These are phyloP conservation scores for Todus mexicanus DNA, from an alignment of 2,797 vertebrate genomes.

Conservation along the genomic window DNA sequence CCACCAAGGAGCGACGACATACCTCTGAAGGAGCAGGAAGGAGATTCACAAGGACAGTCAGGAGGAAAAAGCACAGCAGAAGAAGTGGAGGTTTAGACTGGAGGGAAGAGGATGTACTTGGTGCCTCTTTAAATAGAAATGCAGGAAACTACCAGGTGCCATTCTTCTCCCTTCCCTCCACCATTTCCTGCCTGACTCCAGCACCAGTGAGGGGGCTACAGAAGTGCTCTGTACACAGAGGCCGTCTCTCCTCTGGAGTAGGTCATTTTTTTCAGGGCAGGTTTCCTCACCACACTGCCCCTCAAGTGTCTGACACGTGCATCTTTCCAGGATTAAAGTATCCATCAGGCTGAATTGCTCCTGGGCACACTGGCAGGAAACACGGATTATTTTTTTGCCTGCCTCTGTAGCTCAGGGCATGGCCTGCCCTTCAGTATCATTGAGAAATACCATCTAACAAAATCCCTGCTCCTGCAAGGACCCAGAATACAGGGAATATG, in stretches of 20 bases:
- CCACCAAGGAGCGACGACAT: not conserved
- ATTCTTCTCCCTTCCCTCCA: not conserved
- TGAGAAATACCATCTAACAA: not conserved
- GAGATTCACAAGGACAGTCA: not conserved
- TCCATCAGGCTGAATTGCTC: not conserved
- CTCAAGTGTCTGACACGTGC: not conserved
- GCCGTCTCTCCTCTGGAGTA: accelerated
- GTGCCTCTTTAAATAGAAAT: constrained; percentile 32
- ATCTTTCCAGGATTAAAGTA: not conserved
- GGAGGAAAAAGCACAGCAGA: not conserved
- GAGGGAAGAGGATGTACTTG: not conserved
- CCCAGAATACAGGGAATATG: not conserved
- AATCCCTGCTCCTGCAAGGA: not conserved
- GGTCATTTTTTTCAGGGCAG: not conserved
- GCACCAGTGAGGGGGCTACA: not conserved
- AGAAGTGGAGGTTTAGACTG: not conserved
- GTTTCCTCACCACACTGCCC: not conserved
- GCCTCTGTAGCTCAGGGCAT: not conserved
- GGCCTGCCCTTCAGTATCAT: not conserved
- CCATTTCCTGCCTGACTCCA: not conserved
- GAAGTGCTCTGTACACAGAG: not conserved
- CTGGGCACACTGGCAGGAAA: not conserved
- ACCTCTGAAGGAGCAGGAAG: not conserved
- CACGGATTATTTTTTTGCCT: not conserved
- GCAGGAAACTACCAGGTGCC: constrained; percentile 1